Evolutionary conservation across 2,888 invertebrate genomes (phyloP).

Genomic region (Thymelicus acteon): DNA sequence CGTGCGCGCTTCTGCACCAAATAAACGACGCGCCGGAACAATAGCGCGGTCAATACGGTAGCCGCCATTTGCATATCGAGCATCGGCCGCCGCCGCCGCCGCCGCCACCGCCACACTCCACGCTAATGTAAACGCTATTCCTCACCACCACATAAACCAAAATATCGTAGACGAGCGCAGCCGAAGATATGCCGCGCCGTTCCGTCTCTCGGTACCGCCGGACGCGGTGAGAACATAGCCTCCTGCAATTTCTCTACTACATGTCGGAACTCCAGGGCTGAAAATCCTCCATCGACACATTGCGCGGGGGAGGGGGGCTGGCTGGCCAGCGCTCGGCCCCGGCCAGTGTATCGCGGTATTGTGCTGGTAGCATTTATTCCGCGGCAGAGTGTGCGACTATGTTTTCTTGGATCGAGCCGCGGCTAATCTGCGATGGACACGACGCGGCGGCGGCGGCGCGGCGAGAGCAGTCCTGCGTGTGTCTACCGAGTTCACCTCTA

Average conservation of each 20-base stretch:
- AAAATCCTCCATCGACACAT: background rate
- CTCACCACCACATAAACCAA: background rate
- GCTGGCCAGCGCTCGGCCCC: background rate
- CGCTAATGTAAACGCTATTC: conserved; percentile 3
- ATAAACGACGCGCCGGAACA: conserved; percentile 57
- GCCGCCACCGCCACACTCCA: conserved; percentile 15
- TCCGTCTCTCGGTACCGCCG: background rate
- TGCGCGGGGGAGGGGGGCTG: background rate
- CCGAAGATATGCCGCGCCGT: conserved; percentile 4
- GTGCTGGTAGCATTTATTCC: conserved; percentile 49
- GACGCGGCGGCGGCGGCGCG: background rate
- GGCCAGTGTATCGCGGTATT: conserved; percentile 39
- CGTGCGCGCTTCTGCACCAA: conserved; percentile 41
- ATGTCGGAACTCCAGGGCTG: background rate
- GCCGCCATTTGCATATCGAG: conserved; percentile 76
- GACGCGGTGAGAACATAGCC: background rate
- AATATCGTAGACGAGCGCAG: background rate
- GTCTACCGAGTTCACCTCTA: too few relatives aligned
- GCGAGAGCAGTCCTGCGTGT: background rate
- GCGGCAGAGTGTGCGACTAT: conserved; percentile 38
- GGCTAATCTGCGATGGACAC: conserved; percentile 41
- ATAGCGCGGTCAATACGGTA: conserved; percentile 74
- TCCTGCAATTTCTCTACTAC: conserved; percentile 12
- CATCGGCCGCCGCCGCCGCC: conserved; percentile 55
- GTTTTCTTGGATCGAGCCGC: conserved; percentile 40